A percentile compares a stretch with the other conserved stretches of the same genome.
phyloP scores from a whole-genome alignment of 2,797 vertebrate genomes.

The Tenualosa ilisha region DNA sequence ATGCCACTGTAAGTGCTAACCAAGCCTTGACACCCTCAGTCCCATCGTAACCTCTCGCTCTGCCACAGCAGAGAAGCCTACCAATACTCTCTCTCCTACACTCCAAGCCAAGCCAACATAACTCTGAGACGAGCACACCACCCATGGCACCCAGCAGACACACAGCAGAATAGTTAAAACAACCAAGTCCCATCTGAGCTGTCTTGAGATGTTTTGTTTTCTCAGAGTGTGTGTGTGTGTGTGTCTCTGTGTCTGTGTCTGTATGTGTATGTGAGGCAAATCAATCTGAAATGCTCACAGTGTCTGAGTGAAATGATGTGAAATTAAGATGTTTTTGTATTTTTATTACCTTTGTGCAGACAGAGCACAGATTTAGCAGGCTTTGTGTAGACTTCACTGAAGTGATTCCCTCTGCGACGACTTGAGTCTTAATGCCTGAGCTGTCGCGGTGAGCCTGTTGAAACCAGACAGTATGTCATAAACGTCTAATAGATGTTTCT shows the following conservation, averaged over 20 bases:
- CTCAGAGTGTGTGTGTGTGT: background rate
- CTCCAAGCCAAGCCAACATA: background rate
- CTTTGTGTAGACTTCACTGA: slow-evolving; percentile 35
- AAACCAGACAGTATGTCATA: slow-evolving; percentile 46
- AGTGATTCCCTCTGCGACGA: slow-evolving; percentile 35
- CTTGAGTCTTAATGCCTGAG: slow-evolving; percentile 49
- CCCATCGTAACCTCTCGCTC: background rate
- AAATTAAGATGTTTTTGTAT: slow-evolving; percentile 63
- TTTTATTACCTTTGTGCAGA: slow-evolving; percentile 57
- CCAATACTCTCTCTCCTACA: background rate
- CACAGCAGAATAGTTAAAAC: background rate
- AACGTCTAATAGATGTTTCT: slow-evolving; percentile 59
- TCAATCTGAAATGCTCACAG: background rate
- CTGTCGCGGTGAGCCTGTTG: background rate
- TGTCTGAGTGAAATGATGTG: slow-evolving; percentile 50
- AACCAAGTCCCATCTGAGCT: background rate
- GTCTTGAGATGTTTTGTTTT: background rate
- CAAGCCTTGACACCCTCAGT: background rate
- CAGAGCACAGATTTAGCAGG: slow-evolving; percentile 44
- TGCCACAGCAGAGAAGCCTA: background rate
- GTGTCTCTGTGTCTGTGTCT: background rate
- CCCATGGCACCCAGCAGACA: background rate
- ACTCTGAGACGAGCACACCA: background rate
- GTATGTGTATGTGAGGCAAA: background rate
- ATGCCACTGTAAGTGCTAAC: background rate